Evolutionary conservation across 2,888 invertebrate species (phyloP).

Genomic region (Lissocephala sabroskyi): DNA sequence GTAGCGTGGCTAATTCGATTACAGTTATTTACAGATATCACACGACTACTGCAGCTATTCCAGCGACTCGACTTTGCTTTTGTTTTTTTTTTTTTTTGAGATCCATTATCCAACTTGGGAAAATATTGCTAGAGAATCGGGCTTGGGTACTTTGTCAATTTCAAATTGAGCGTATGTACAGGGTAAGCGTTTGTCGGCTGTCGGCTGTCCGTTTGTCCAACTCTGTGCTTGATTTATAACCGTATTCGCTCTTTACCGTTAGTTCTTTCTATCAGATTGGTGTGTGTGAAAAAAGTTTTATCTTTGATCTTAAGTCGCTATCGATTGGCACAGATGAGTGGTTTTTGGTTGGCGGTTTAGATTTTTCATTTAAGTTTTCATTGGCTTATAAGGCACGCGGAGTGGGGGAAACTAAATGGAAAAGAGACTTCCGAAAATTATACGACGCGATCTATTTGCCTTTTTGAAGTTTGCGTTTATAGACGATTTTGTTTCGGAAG

Average conservation of each 20-base stretch:
- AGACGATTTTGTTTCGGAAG: not conserved
- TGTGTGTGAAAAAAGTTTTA: slow-evolving; percentile 39
- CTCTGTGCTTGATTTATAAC: too few species aligned
- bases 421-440: too few species aligned
- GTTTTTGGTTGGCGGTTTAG: slow-evolving; percentile 20
- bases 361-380: slow-evolving; percentile 11
- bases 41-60: slow-evolving; percentile 55
- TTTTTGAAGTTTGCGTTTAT: slow-evolving; percentile 4
- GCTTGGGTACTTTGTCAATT: slow-evolving; percentile 36
- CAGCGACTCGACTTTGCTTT: slow-evolving; percentile 57
- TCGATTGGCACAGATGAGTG: slow-evolving; percentile 71
- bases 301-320: slow-evolving; percentile 3
- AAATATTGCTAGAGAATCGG: slow-evolving; percentile 67
- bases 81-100: slow-evolving; percentile 41
- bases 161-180: slow-evolving; percentile 18
- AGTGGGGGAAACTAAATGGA: too few species aligned
- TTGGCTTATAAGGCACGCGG: too few species aligned
- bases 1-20: slow-evolving; percentile 32
- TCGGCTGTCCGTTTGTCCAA: not conserved
- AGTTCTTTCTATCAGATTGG: too few species aligned
- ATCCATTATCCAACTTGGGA: slow-evolving; percentile 53
- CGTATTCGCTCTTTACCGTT: too few species aligned
- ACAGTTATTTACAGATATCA: slow-evolving; percentile 24
- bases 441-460: slow-evolving; percentile 14
- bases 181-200: not conserved